Percentiles rank a stretch among this genome's conserved stretches.
These are phyloP conservation scores for Cephus spinipes DNA, from an alignment of 2,888 invertebrate species.

Conservation along the genomic window DNA sequence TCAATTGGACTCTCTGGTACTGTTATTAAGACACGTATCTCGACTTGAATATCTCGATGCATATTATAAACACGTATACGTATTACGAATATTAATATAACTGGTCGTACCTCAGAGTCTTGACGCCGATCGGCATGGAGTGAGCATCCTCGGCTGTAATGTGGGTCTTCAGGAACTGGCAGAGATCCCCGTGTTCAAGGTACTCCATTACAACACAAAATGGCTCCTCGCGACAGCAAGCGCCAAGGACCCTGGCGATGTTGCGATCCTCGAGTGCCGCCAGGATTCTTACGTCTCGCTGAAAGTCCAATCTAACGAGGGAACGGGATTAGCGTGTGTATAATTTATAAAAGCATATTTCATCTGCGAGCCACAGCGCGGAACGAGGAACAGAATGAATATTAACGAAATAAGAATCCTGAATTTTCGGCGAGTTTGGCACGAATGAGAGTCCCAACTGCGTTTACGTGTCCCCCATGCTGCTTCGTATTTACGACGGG, in stretches of 20 bases:
- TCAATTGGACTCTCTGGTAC: not conserved
- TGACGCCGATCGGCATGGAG: slow-evolving; percentile 71
- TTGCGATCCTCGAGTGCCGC: slow-evolving; percentile 85
- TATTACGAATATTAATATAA: not conserved
- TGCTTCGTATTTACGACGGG: not conserved
- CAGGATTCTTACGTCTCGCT: slow-evolving; percentile 86
- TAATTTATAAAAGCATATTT: slow-evolving; percentile 2
- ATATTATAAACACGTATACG: not conserved
- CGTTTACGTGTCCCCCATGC: not conserved
- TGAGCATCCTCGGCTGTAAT: slow-evolving; percentile 73
- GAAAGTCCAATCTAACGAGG: slow-evolving; percentile 80
- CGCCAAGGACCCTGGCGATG: slow-evolving; percentile 82
- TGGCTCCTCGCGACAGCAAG: slow-evolving; percentile 80
- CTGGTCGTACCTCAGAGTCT: slow-evolving; percentile 71
- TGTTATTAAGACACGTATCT: not conserved
- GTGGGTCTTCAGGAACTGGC: slow-evolving; percentile 82
- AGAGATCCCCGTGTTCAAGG: slow-evolving; percentile 84
- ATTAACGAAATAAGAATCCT: not conserved
- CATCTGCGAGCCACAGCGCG: not conserved
- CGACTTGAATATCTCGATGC: not conserved
- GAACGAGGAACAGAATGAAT: not conserved
- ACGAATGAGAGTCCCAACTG: not conserved
- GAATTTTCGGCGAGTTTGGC: not conserved
- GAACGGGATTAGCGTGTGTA: not conserved
- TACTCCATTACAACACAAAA: slow-evolving; percentile 87